Evolutionary conservation across 2,888 invertebrate species (phyloP), one percentile per base, ranked within the genome.

Genomic region (Ophonus ardosiacus): DNA sequence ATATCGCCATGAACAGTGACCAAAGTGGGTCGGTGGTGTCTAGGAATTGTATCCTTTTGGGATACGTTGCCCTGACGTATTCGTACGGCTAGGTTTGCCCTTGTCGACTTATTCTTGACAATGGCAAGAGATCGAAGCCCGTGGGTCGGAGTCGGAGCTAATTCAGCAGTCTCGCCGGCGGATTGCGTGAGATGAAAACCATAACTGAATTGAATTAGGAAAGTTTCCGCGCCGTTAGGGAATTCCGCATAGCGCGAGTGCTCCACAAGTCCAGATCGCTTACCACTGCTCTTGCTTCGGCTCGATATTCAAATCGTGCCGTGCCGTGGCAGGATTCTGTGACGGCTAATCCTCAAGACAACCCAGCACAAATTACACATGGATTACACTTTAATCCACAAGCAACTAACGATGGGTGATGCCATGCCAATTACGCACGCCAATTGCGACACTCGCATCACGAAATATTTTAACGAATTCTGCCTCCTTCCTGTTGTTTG

Each of bases 111-210:
- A 83, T 83, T 83, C 76, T 83, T 83, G 40, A 74, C 83, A 59
- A 83, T 76, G 17, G 56, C 17, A 15, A 57, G 21, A 31, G 43
- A 18, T n/a, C 18, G 10, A n/a, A 17, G 65, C 24, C 65, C 79
- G 8, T n/a, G 56, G 68, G 40, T 65, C 65, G 85, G 17, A 85
- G 86, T 87, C 87, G 71, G 85, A 76, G 87, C 88, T 88, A 88
- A 88, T 88, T 88, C 87, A 83, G 86, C 87, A 87, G 87, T 88
- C 88, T 87, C 86, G 86, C 87, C 85, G 86, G 86, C 85, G 87
- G 86, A 87, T 88, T 88, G 87, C 88, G 88, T 88, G 88, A 88
- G 88, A 88, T 88, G 88, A 88, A 88, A 88, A 88, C 88, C 88
- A 88, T 88, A 88, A 87, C 87, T 86, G 87, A 88, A 88, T 88